phyloP scores from a whole-genome alignment of 2,113 vertebrate genomes.

The Euleptes europaea region DNA sequence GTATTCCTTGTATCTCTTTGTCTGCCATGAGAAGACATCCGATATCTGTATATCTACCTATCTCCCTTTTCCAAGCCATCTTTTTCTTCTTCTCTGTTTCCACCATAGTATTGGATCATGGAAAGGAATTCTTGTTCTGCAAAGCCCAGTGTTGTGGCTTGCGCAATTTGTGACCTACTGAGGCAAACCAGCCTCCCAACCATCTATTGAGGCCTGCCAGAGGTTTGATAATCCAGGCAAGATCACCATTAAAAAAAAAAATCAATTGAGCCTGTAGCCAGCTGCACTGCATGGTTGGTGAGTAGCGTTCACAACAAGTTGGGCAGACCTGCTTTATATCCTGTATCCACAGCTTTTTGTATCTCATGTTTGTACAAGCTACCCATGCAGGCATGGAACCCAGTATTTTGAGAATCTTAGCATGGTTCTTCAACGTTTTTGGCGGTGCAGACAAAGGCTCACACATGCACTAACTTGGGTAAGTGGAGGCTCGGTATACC shows the following conservation, averaged over 20 bases:
- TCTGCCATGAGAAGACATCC: background rate
- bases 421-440: background rate
- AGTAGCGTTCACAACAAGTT: background rate
- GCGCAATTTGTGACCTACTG: background rate
- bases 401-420: background rate
- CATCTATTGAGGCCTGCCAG: background rate
- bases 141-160: background rate
- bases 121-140: background rate
- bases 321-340: background rate
- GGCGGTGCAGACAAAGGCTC: background rate
- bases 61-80: background rate
- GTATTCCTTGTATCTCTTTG: background rate
- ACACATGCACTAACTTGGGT: background rate
- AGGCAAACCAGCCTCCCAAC: too few relatives aligned
- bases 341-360: too few relatives aligned
- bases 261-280: background rate
- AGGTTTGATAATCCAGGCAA: background rate
- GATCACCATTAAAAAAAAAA: too few relatives aligned
- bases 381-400: background rate
- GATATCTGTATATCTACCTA: background rate
- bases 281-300: too few relatives aligned
- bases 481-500: background rate
- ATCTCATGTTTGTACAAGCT: too few relatives aligned
- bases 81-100: background rate
- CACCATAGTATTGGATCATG: background rate